Conservation (phyloP, 2,888 invertebrate species). For the Bhutanitis thaidina region DNA sequence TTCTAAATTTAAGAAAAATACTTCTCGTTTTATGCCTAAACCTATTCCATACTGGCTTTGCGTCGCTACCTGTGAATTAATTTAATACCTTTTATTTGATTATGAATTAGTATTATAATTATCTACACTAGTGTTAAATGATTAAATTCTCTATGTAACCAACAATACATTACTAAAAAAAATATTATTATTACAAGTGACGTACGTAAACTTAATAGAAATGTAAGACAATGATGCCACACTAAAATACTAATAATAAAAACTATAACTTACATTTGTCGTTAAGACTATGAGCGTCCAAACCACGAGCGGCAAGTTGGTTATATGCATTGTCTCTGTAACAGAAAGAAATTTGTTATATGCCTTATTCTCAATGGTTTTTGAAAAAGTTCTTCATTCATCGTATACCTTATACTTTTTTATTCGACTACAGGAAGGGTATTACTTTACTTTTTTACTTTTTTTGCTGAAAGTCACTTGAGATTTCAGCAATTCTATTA, state of each 20-base stretch:
- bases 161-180: background rate
- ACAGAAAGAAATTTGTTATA: slow-evolving; percentile 68
- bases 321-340: slow-evolving; percentile 93
- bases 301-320: slow-evolving; percentile 94
- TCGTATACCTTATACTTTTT: too few relatives aligned
- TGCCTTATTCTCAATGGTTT: too few relatives aligned
- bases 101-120: too few relatives aligned
- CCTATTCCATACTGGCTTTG: slow-evolving; percentile 90
- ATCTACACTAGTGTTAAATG: too few relatives aligned
- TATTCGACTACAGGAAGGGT: too few relatives aligned
- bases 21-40: slow-evolving; percentile 92
- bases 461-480: too few relatives aligned
- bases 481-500: too few relatives aligned
- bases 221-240: too few relatives aligned
- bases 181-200: too few relatives aligned
- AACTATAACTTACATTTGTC: slow-evolving; percentile 85
- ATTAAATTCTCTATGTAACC: background rate
- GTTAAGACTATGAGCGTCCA: slow-evolving; percentile 91
- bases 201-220: background rate
- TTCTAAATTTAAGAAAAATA: slow-evolving; percentile 97
- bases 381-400: too few relatives aligned
- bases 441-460: too few relatives aligned
- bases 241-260: too few relatives aligned
- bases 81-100: background rate
- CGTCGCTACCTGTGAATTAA: slow-evolving; percentile 82